Evolutionary conservation across 2,888 invertebrate species (phyloP).

Genomic region (Meganola albula): DNA sequence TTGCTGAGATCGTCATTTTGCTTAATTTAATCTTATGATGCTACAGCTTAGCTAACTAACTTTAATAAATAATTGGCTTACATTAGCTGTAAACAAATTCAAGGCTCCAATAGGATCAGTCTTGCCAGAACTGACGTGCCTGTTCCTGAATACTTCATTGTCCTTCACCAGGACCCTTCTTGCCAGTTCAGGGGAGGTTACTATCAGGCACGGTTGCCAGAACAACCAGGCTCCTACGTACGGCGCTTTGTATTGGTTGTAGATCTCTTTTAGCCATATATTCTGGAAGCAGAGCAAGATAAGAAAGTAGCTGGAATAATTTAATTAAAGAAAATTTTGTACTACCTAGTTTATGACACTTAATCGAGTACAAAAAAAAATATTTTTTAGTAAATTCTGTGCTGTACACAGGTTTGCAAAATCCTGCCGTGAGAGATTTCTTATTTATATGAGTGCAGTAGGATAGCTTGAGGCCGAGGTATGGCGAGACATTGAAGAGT

Average conservation of each 20-base stretch:
- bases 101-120: slow-evolving; percentile 44
- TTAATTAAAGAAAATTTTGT: slow-evolving; percentile 1
- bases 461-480: no score
- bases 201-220: slow-evolving; percentile 49
- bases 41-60: neutral
- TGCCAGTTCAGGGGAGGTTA: slow-evolving; percentile 47
- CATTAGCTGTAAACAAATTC: slow-evolving; percentile 46
- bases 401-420: no score
- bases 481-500: no score
- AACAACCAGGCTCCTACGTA: slow-evolving; percentile 56
- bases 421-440: no score
- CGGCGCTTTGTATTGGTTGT: slow-evolving; percentile 34
- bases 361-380: no score
- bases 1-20: neutral
- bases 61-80: slow-evolving; percentile 18
- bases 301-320: slow-evolving; percentile 29
- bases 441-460: no score
- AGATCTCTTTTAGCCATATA: slow-evolving; percentile 40
- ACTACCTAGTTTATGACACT: neutral
- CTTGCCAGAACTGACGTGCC: slow-evolving; percentile 39
- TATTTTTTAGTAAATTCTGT: no score
- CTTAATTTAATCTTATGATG: no score
- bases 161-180: slow-evolving; percentile 48
- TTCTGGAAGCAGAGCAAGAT: no score
- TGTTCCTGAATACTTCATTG: slow-evolving; percentile 42